phyloP scores from a whole-genome alignment of 2,113 vertebrate genomes.

The Hippocampus mohnikei region DNA sequence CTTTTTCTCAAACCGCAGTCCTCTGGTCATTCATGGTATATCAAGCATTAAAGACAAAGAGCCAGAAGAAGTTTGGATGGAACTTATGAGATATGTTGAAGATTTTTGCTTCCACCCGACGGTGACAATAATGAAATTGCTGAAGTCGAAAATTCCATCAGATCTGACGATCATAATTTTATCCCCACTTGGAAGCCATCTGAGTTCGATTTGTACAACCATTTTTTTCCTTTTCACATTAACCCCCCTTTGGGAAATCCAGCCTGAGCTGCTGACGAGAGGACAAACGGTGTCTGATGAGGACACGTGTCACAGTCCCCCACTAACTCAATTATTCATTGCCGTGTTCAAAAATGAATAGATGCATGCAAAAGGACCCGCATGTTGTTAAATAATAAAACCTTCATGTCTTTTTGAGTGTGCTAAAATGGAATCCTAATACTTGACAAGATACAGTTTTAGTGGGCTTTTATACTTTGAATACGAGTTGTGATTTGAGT shows the following conservation, averaged over 20 bases:
- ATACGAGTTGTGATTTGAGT: not conserved
- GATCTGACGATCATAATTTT: not conserved
- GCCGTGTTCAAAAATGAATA: constrained; percentile 4
- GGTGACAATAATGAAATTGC: not conserved
- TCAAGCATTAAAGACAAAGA: too few species aligned
- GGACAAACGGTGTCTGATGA: constrained; percentile 5
- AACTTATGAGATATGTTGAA: too few species aligned
- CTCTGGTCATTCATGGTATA: too few species aligned
- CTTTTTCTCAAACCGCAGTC: too few species aligned
- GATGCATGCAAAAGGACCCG: not conserved
- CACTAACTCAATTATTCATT: constrained; percentile 10
- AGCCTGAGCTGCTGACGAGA: constrained; percentile 1
- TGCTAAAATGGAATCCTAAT: not conserved
- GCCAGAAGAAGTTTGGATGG: too few species aligned
- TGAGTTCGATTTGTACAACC: not conserved
- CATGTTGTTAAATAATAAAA: constrained; percentile 16
- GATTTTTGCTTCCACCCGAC: not conserved
- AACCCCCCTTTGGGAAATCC: not conserved
- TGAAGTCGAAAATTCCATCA: not conserved
- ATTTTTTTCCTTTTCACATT: not conserved
- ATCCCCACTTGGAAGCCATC: not conserved
- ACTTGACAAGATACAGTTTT: not conserved
- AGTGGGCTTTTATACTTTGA: not conserved
- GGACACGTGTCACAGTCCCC: constrained; percentile 8
- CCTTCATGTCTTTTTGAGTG: not conserved